A percentile compares a stretch with the other conserved stretches of the same genome.
Conservation (phyloP, 2,797 vertebrate genomes). For the Leontopithecus rosalia region DNA sequence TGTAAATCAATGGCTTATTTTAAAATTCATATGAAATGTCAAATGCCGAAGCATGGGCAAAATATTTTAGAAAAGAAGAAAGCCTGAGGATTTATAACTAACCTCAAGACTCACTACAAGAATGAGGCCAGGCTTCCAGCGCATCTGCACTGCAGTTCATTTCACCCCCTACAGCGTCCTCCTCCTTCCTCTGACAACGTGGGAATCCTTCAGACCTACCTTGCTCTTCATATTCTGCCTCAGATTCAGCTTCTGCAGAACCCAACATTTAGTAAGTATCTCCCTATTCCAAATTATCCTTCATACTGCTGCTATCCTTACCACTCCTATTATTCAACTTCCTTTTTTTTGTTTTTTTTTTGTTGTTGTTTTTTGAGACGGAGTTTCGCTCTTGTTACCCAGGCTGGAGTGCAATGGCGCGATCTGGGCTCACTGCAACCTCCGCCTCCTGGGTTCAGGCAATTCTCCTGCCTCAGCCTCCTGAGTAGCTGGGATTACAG, state of each 20-base stretch:
- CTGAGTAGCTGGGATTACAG: too few relatives aligned
- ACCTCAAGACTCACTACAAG: neutral
- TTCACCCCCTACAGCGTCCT: accelerated
- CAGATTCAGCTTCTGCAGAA: neutral
- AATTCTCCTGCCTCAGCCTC: too few relatives aligned
- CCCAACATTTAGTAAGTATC: neutral
- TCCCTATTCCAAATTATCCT: neutral
- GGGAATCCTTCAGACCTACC: neutral
- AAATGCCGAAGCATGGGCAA: neutral
- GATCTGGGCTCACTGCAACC: too few relatives aligned
- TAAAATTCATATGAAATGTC: neutral
- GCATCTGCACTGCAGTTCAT: accelerated
- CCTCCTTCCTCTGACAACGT: accelerated
- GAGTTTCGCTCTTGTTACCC: too few relatives aligned
- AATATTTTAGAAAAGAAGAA: neutral
- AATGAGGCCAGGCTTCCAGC: neutral
- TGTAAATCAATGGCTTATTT: neutral
- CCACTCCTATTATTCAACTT: neutral
- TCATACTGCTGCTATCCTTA: neutral
- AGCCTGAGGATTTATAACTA: neutral
- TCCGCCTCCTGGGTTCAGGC: too few relatives aligned
- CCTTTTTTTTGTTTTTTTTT: neutral
- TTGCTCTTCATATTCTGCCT: neutral
- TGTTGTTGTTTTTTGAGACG: too few relatives aligned
- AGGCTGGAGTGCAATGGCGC: too few relatives aligned